A percentile compares a stretch with the other conserved stretches of the same genome.
Evolutionary conservation across 1,140 invertebrate species (phyloP).

Genomic region (Aphis craccivora): DNA sequence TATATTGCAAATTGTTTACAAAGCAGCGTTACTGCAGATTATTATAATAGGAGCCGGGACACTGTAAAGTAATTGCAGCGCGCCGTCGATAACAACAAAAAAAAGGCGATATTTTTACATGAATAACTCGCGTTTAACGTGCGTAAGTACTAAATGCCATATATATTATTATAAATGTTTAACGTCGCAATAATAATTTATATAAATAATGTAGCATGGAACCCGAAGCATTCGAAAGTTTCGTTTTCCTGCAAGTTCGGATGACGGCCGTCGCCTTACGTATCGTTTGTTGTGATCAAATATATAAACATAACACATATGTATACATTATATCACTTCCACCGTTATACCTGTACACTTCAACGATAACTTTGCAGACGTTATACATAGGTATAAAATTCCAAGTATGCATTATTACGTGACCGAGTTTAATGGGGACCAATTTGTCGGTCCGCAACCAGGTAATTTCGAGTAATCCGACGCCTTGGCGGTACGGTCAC

Average conservation of each 20-base stretch:
- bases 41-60: neutral
- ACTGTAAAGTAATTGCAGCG: neutral
- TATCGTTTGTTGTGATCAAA: neutral
- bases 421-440: constrained; percentile 53
- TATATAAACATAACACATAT: neutral
- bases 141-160: neutral
- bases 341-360: neutral
- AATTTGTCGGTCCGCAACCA: constrained; percentile 54
- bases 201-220: neutral
- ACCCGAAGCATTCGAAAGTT: neutral
- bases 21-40: neutral
- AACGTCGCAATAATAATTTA: too few species aligned
- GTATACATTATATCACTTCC: neutral
- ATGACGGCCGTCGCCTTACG: neutral
- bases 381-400: constrained; percentile 26
- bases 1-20: constrained; percentile 16
- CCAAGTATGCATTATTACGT: constrained; percentile 42
- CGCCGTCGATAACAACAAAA: neutral
- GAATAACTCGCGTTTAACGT: neutral
- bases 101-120: neutral
- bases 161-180: too few species aligned
- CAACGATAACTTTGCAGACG: neutral
- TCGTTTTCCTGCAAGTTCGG: neutral
- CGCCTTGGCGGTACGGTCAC: constrained; percentile 53
- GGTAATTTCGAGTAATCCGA: constrained; percentile 56